A percentile compares a stretch with the other conserved stretches of the same genome.
phyloP scores from a whole-genome alignment of 1,140 invertebrate species.

The Dinoponera quadriceps region DNA sequence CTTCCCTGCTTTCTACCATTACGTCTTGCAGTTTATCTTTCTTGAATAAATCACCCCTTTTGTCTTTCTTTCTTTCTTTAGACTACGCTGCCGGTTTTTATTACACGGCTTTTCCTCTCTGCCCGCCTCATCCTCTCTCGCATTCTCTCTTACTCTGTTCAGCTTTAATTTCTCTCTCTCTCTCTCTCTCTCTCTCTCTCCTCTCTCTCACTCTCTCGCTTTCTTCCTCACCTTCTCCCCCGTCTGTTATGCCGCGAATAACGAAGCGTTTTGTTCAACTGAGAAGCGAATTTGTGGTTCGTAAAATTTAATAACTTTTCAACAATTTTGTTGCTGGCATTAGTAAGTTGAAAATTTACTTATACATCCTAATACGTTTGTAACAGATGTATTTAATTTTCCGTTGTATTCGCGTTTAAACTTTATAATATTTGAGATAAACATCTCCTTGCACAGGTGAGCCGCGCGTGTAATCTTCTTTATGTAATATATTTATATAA shows the following conservation, averaged over 20 bases:
- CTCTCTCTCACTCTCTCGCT: not conserved
- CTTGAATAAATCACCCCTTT: constrained; percentile 55
- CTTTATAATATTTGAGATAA: constrained; percentile 1
- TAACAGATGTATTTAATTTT: not conserved
- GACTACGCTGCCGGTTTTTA: constrained; percentile 13
- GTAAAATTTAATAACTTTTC: constrained; percentile 34
- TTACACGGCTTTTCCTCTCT: constrained; percentile 27
- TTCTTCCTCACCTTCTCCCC: not conserved
- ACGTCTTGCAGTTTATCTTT: constrained; percentile 55
- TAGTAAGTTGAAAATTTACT: constrained; percentile 25
- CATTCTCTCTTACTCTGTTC: constrained; percentile 9
- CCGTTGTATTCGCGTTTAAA: not conserved
- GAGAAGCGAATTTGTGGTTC: constrained; percentile 12
- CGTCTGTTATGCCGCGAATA: constrained; percentile 8
- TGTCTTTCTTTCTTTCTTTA: constrained; percentile 19
- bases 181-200: not conserved
- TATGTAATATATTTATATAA: not conserved
- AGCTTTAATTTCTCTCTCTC: not conserved
- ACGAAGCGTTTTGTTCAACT: constrained; percentile 7
- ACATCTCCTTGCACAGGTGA: no score
- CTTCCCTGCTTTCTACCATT: constrained; percentile 41
- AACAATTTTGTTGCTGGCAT: not conserved
- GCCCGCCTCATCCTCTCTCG: not conserved
- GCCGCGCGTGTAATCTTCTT: not conserved
- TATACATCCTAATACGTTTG: constrained; percentile 20